Evolutionary conservation across 2,113 vertebrate species (phyloP).

Genomic region (Ceuthmochares aereus): DNA sequence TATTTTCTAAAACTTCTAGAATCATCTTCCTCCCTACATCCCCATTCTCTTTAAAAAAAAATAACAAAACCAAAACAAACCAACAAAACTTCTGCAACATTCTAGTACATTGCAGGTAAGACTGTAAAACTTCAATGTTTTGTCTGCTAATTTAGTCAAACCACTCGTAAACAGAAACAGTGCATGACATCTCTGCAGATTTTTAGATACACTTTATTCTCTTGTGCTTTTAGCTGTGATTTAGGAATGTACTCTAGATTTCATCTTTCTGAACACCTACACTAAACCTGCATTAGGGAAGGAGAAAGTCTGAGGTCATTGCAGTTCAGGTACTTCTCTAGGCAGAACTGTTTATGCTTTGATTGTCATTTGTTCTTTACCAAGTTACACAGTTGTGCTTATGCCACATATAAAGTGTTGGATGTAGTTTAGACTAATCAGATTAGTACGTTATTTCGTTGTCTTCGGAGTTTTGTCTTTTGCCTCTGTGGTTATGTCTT

Average conservation of each 20-base stretch:
- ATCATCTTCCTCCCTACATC: not conserved
- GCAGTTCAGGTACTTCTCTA: not conserved
- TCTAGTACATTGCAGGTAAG: rapidly evolving
- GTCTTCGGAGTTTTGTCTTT: not conserved
- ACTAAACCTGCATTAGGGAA: not conserved
- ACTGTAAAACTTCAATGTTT: not conserved
- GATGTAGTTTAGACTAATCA: not conserved
- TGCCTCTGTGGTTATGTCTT: not conserved
- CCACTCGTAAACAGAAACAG: not conserved
- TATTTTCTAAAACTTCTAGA: not conserved
- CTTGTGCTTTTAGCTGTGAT: not conserved
- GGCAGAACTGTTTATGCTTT: not conserved
- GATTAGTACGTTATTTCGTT: not conserved
- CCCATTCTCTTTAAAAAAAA: not conserved
- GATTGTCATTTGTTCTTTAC: not conserved
- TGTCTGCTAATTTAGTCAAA: not conserved
- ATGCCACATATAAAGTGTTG: not conserved
- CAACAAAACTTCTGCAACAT: not conserved
- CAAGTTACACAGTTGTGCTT: not conserved
- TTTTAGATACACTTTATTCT: not conserved
- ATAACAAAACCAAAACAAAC: too few relatives aligned
- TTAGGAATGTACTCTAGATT: not conserved
- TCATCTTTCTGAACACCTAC: not conserved
- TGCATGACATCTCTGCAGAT: not conserved
- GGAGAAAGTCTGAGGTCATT: not conserved